phyloP scores from a whole-genome alignment of 2,113 vertebrate species.

The Urocolius indicus region DNA sequence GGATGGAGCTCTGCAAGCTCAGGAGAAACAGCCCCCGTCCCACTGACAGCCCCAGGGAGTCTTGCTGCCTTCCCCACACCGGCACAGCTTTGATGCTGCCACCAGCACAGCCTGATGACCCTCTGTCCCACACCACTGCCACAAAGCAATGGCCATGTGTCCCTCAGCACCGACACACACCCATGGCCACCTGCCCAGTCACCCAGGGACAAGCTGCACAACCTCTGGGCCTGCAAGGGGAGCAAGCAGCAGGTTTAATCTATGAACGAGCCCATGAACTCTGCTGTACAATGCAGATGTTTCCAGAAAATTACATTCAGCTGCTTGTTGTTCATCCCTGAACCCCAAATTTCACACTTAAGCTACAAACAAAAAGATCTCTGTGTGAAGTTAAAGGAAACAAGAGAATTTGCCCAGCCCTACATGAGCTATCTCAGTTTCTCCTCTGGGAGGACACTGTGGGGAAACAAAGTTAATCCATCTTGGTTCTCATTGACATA shows the following conservation, averaged over 20 bases:
- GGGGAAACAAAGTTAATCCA: background rate
- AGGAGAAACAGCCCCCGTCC: background rate
- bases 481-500: background rate
- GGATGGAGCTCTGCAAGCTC: background rate
- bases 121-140: background rate
- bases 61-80: background rate
- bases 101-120: background rate
- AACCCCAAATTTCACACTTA: background rate
- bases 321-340: background rate
- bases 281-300: background rate
- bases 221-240: background rate
- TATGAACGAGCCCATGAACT: background rate
- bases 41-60: rapidly evolving
- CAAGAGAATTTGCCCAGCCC: background rate
- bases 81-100: background rate
- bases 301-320: conserved; percentile 6
- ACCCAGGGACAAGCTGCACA: background rate
- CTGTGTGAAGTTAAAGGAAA: background rate
- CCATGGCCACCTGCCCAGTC: rapidly evolving
- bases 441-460: background rate
- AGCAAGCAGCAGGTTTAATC: background rate
- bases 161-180: background rate
- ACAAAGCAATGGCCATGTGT: background rate
- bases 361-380: background rate
- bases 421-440: background rate